A percentile compares a stretch with the other conserved stretches of the same genome.
Evolutionary conservation across 2,888 invertebrate genomes (phyloP).

Genomic region (Adineta ricciae): DNA sequence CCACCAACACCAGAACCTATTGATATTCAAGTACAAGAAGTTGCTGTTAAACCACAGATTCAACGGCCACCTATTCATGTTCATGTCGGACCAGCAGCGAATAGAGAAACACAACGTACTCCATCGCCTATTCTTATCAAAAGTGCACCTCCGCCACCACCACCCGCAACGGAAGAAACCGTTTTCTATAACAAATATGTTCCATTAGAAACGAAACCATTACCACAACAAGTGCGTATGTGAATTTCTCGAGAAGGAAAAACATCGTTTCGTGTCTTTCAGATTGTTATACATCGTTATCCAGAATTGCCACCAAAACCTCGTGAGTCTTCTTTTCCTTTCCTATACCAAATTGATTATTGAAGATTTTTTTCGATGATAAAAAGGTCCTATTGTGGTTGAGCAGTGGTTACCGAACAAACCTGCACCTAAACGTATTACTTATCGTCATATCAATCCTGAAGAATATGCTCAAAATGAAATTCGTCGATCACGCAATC

Average conservation of each 20-base stretch:
- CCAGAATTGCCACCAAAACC: conserved; percentile 12
- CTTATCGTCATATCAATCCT: neutral
- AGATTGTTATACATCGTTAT: neutral
- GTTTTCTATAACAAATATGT: neutral
- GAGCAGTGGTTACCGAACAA: conserved; percentile 18
- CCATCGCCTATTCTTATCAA: conserved; percentile 7
- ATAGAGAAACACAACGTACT: neutral
- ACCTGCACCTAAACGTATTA: conserved; percentile 6
- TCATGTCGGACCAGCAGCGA: no score
- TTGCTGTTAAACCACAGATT: neutral
- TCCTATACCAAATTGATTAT: no score
- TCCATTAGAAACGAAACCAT: neutral
- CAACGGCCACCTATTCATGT: neutral
- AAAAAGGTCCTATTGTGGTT: neutral
- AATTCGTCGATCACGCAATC: neutral
- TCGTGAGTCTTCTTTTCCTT: neutral
- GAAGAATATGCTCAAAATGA: neutral
- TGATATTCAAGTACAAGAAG: conserved; percentile 12
- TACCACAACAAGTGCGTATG: neutral
- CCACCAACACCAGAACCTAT: neutral
- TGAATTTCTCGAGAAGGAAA: no score
- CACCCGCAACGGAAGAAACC: no score
- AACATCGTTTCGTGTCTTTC: neutral
- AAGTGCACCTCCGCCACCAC: neutral
- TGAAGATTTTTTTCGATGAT: neutral